A percentile compares a stretch with the other conserved stretches of the same genome.
Evolutionary conservation across 2,797 vertebrate species (phyloP).

Genomic region (Hypotaenidia philippensis): DNA sequence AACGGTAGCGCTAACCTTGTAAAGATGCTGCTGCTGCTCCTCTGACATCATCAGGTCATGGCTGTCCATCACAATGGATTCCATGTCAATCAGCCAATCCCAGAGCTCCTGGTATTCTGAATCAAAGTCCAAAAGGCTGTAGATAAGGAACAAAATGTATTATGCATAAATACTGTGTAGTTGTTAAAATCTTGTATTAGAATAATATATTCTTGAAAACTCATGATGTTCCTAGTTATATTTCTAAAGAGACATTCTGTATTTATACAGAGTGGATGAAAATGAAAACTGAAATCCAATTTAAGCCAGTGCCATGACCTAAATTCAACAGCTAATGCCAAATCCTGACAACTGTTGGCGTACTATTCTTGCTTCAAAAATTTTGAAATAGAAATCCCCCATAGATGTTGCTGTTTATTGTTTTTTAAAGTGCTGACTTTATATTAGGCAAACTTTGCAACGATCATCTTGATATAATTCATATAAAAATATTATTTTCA

Average conservation of each 20-base stretch:
- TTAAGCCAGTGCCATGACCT: conserved; percentile 61
- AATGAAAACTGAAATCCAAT: conserved; percentile 74
- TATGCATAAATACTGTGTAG: conserved; percentile 82
- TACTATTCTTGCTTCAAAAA: conserved; percentile 38
- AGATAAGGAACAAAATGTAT: conserved; percentile 83
- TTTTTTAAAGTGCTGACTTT: conserved; percentile 38
- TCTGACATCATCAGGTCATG: conserved; percentile 98
- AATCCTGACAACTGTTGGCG: conserved; percentile 67
- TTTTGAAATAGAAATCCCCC: conserved; percentile 33
- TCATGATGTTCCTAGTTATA: conserved; percentile 74
- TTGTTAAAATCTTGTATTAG: conserved; percentile 82
- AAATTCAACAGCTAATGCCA: conserved; percentile 48
- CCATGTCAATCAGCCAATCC: conserved; percentile 99
- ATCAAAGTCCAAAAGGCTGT: conserved; percentile 95
- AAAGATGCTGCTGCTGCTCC: conserved; percentile 95
- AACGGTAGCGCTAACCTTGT: conserved; percentile 90
- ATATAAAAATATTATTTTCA: conserved; percentile 64
- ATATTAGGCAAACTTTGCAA: conserved; percentile 56
- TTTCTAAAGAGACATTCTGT: conserved; percentile 70
- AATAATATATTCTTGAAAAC: conserved; percentile 83
- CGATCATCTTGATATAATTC: conserved; percentile 24
- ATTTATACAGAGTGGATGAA: conserved; percentile 65
- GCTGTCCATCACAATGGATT: conserved; percentile 95
- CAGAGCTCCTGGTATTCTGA: conserved; percentile 95
- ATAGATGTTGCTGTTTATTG: not conserved